Percentiles rank a stretch among this genome's conserved stretches.
Conservation (phyloP, 2,888 invertebrate genomes). For the Candidula unifasciata region DNA sequence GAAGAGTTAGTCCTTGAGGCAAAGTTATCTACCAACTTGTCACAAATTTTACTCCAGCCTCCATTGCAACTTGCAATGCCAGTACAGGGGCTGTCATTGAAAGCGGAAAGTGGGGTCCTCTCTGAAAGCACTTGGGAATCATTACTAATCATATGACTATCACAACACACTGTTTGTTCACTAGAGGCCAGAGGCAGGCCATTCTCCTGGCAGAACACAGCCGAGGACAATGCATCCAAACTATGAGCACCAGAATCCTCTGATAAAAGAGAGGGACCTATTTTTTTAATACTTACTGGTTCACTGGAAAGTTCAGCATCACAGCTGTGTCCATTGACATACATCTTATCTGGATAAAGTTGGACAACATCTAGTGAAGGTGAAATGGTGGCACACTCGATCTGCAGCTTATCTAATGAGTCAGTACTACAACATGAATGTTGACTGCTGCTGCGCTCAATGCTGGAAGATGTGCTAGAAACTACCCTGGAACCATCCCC, state of each 20-base stretch:
- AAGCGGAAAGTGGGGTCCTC: neutral
- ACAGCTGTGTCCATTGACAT: conserved; percentile 5
- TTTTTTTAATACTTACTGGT: neutral
- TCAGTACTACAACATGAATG: neutral
- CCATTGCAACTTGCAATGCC: neutral
- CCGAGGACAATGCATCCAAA: conserved; percentile 32
- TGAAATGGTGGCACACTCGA: neutral
- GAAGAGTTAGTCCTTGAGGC: neutral
- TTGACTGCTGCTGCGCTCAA: neutral
- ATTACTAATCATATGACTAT: neutral
- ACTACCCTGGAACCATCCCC: neutral
- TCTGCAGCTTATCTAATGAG: neutral
- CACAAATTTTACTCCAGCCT: neutral
- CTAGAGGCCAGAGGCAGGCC: neutral
- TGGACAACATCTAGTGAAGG: neutral
- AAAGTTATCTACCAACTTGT: neutral
- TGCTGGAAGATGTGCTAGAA: neutral
- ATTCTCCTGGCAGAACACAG: conserved; percentile 40
- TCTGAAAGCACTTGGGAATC: conserved; percentile 38
- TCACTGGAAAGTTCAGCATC: neutral
- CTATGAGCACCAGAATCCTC: conserved; percentile 36
- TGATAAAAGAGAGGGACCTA: neutral
- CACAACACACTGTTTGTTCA: conserved; percentile 40
- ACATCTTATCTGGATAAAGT: neutral
- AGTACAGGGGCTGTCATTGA: neutral